phyloP scores from a whole-genome alignment of 2,888 invertebrate species.

The Ormyrus rosae region DNA sequence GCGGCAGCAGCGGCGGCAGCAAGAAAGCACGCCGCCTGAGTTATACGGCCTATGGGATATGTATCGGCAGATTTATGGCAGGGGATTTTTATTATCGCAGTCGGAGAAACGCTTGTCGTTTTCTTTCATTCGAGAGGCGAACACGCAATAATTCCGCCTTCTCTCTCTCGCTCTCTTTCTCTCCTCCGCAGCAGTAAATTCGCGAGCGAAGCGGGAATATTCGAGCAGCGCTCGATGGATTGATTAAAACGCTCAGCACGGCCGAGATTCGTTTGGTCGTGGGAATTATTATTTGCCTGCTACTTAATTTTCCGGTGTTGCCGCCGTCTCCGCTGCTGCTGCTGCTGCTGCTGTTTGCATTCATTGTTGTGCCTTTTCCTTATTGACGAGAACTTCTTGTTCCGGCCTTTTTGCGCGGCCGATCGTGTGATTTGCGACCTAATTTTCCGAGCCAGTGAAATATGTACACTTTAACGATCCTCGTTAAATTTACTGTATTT shows the following conservation, averaged over 20 bases:
- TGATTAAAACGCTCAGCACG: constrained; percentile 23
- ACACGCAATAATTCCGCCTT: constrained; percentile 39
- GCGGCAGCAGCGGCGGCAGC: not conserved
- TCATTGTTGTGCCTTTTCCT: constrained; percentile 7
- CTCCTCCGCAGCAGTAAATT: constrained; percentile 35
- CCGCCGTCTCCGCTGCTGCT: not conserved
- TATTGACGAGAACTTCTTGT: too few relatives aligned
- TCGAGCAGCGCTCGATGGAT: constrained; percentile 39
- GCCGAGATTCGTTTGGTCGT: not conserved
- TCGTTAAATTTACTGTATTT: too few relatives aligned
- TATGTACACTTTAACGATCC: too few relatives aligned
- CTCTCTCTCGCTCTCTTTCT: constrained; percentile 3
- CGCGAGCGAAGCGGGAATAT: constrained; percentile 30
- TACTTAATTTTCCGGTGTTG: constrained; percentile 6
- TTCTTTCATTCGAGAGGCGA: constrained; percentile 17
- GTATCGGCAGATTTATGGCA: constrained; percentile 47
- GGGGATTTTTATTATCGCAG: constrained; percentile 49
- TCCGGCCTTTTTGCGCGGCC: too few relatives aligned
- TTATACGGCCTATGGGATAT: constrained; percentile 43
- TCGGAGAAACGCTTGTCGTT: constrained; percentile 16
- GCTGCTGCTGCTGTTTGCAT: not conserved
- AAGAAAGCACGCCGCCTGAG: constrained; percentile 1
- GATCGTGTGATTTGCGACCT: too few relatives aligned
- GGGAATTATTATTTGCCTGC: constrained; percentile 23
- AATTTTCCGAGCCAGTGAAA: too few relatives aligned